Percentiles rank a stretch among this genome's conserved stretches.
Evolutionary conservation across 2,888 invertebrate species (phyloP).

Genomic region (Germaria angustata): DNA sequence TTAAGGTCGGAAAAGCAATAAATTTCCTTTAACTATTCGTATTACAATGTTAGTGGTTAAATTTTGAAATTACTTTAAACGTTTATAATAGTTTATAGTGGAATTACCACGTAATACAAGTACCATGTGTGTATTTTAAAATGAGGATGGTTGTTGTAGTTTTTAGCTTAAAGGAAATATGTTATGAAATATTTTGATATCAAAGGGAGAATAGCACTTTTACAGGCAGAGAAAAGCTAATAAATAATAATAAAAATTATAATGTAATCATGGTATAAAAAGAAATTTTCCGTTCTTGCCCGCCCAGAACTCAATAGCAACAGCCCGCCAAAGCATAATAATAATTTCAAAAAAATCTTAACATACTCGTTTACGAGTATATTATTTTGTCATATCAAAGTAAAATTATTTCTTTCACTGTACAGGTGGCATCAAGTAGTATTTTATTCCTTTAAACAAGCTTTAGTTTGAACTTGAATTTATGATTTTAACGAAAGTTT

Average conservation of each 20-base stretch:
- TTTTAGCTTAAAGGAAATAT: conserved; percentile 19
- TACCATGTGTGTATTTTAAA: conserved; percentile 19
- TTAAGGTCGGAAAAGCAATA: conserved; percentile 1
- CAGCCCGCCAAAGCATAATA: too few relatives aligned
- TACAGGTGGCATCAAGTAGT: not conserved
- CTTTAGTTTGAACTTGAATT: conserved; percentile 63
- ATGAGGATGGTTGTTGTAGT: not conserved
- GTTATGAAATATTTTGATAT: not conserved
- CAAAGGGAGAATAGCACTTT: not conserved
- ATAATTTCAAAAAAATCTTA: too few relatives aligned
- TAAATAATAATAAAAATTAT: not conserved
- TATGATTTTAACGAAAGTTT: conserved; percentile 66
- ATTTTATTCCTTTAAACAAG: not conserved
- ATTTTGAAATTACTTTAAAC: conserved; percentile 48
- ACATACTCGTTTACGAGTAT: too few relatives aligned
- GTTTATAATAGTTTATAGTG: conserved; percentile 48
- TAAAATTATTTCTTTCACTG: conserved; percentile 36
- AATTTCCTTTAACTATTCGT: not conserved
- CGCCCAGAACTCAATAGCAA: not conserved
- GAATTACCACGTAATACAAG: conserved; percentile 65
- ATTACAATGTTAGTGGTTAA: conserved; percentile 35
- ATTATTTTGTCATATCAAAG: too few relatives aligned
- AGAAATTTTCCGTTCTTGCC: not conserved
- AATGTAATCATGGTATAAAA: not conserved
- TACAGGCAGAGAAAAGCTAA: not conserved